These are phyloP conservation scores for Gymnarchus niloticus DNA, from an alignment of 2,113 vertebrate species.

Conservation along the genomic window DNA sequence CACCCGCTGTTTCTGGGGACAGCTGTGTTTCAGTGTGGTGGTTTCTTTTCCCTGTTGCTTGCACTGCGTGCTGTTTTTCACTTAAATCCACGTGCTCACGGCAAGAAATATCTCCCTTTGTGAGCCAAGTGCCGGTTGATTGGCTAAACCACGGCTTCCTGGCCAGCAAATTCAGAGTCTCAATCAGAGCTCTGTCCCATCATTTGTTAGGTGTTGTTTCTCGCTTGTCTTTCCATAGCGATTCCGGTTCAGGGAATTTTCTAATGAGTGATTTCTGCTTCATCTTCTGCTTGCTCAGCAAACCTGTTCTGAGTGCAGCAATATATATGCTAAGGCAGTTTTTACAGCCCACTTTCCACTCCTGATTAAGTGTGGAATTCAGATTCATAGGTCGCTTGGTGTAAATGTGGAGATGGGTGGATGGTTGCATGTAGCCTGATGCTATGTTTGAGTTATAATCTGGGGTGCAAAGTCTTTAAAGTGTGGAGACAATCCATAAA, in stretches of 20 bases:
- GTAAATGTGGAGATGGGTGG: not conserved
- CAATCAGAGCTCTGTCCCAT: not conserved
- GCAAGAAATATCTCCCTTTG: not conserved
- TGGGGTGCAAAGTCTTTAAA: not conserved
- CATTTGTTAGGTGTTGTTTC: not conserved
- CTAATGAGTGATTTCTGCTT: not conserved
- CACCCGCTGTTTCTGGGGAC: not conserved
- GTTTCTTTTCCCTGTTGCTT: not conserved
- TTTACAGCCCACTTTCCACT: not conserved
- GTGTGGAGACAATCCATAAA: not conserved
- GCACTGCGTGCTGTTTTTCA: not conserved
- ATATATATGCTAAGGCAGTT: constrained; percentile 7
- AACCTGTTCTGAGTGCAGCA: not conserved
- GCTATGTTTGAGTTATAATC: not conserved
- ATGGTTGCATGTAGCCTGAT: not conserved
- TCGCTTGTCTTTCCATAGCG: not conserved
- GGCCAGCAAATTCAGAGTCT: not conserved
- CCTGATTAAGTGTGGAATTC: not conserved
- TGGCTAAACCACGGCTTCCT: not conserved
- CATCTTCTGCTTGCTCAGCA: not conserved
- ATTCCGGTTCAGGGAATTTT: not conserved
- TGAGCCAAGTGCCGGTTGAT: not conserved
- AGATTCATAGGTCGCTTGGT: not conserved
- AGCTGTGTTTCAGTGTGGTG: not conserved
- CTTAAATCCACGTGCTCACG: not conserved